These are phyloP conservation scores for Musca vetustissima DNA, from an alignment of 1,140 invertebrate species.

Conservation along the genomic window DNA sequence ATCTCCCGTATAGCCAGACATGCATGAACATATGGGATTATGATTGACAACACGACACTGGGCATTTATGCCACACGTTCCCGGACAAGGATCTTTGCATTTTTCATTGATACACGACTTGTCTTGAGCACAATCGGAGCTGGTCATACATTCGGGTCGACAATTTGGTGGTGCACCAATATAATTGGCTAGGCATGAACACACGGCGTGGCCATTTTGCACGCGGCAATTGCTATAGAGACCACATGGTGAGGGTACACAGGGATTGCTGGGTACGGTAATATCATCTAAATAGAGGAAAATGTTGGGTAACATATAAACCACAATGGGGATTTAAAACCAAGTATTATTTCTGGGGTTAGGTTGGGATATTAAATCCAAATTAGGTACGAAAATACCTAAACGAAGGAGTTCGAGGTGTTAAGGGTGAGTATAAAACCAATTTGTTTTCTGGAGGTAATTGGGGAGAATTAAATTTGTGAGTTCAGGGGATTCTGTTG, in stretches of 20 bases:
- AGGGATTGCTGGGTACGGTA: constrained; percentile 61
- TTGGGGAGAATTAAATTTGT: no score
- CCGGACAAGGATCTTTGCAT: constrained; percentile 75
- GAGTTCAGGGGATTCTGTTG: no score
- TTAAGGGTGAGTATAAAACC: no score
- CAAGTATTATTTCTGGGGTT: not conserved
- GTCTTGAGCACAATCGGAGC: constrained; percentile 71
- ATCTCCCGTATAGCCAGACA: constrained; percentile 68
- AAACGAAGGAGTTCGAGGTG: no score
- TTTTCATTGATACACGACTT: constrained; percentile 72
- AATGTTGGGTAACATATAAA: not conserved
- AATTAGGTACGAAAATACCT: no score
- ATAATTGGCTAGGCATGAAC: constrained; percentile 69
- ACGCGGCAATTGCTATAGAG: constrained; percentile 71
- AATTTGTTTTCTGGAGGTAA: no score
- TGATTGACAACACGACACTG: constrained; percentile 75
- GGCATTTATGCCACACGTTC: constrained; percentile 73
- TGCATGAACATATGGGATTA: constrained; percentile 75
- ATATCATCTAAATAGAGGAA: constrained; percentile 43
- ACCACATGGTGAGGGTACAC: constrained; percentile 69
- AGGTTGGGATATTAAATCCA: no score
- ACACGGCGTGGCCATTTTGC: constrained; percentile 67
- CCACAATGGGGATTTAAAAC: not conserved
- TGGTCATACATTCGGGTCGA: constrained; percentile 74
- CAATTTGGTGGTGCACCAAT: constrained; percentile 71